Evolutionary conservation across 64 coral and sea anemone species (phyloP).

Genomic region (Actinia equina): DNA sequence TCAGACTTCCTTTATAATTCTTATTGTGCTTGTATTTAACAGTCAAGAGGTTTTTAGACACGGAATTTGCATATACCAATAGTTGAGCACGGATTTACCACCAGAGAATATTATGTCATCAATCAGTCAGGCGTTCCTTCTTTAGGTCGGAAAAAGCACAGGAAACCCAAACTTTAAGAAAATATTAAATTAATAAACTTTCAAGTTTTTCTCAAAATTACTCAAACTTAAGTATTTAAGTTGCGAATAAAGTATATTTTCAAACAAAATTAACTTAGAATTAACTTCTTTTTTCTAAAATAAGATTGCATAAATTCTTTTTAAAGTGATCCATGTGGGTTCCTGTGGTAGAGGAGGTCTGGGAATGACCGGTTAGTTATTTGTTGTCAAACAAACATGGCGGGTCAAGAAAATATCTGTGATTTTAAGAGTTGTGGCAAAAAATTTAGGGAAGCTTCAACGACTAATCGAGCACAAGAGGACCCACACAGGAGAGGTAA

Average conservation of each 20-base stretch:
- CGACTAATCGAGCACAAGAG: conserved; percentile 50
- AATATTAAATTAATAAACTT: no score
- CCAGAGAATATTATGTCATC: background rate
- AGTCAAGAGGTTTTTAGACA: no score
- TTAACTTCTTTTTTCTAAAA: no score
- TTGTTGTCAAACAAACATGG: conserved; percentile 60
- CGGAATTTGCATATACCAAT: no score
- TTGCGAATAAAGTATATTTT: no score
- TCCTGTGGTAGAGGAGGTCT: background rate
- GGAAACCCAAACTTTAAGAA: background rate
- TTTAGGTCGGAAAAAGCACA: background rate
- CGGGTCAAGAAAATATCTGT: background rate
- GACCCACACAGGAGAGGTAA: conserved; percentile 56
- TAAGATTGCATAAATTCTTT: no score
- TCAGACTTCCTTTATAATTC: no score
- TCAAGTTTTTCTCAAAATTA: no score
- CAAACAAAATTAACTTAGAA: no score
- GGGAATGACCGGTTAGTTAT: background rate
- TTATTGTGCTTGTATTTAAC: no score
- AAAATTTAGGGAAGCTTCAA: conserved; percentile 24
- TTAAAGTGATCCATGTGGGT: background rate
- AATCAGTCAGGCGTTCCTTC: background rate
- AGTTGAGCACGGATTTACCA: no score
- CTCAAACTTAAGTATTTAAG: no score
- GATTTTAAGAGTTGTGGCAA: conserved; percentile 41